phyloP scores from a whole-genome alignment of 2,888 invertebrate genomes.

The Sminthurides aquaticus region DNA sequence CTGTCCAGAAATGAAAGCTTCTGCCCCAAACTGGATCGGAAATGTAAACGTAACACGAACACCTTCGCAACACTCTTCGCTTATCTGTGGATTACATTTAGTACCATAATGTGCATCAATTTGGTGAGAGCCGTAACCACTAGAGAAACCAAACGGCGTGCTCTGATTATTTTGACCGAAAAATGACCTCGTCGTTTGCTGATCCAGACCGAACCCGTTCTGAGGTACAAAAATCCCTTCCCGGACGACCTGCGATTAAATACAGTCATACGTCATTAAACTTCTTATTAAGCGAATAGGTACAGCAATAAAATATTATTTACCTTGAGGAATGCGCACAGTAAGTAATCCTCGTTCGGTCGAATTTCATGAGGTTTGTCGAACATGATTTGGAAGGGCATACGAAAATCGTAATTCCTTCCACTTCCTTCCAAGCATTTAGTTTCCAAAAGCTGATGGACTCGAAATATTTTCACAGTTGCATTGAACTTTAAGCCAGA shows the following conservation, averaged over 20 bases:
- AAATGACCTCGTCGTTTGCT: constrained; percentile 18
- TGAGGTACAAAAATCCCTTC: constrained; percentile 20
- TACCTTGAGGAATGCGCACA: constrained; percentile 70
- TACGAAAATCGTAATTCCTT: constrained; percentile 39
- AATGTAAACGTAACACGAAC: constrained; percentile 73
- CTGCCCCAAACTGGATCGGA: constrained; percentile 73
- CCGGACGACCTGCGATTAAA: constrained; percentile 24
- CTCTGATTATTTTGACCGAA: constrained; percentile 15
- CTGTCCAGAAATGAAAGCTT: constrained; percentile 78
- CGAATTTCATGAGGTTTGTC: constrained; percentile 74
- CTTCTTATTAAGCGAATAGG: neutral
- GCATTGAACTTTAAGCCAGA: constrained; percentile 54
- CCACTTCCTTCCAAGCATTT: constrained; percentile 35
- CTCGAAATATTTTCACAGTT: constrained; percentile 30
- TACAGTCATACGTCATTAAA: neutral
- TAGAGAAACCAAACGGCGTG: constrained; percentile 21
- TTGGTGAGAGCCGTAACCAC: constrained; percentile 35
- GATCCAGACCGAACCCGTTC: constrained; percentile 9
- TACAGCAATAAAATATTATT: constrained; percentile 9
- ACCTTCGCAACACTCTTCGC: constrained; percentile 65
- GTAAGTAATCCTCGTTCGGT: constrained; percentile 70
- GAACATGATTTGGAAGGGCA: constrained; percentile 56
- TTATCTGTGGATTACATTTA: constrained; percentile 66
- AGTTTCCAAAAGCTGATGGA: constrained; percentile 21
- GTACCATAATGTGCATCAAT: constrained; percentile 62